A percentile compares a stretch with the other conserved stretches of the same genome.
These are phyloP conservation scores for Pristis pectinata DNA, from an alignment of 2,797 vertebrate genomes.

Conservation along the genomic window DNA sequence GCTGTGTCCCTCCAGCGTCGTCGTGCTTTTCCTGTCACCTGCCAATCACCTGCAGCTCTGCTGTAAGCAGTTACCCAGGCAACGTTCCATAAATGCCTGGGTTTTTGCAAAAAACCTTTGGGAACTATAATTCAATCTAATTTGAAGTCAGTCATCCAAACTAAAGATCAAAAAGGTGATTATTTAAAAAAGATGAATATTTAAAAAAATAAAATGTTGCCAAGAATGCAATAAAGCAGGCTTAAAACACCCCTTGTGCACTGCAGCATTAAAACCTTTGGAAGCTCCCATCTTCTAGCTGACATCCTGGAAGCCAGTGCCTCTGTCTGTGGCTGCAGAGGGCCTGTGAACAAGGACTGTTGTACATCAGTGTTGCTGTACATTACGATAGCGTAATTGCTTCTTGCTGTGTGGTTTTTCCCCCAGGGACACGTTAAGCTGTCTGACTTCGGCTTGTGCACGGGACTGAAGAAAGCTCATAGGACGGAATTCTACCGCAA, in stretches of 20 bases:
- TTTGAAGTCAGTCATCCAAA: too few relatives aligned
- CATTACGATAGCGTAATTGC: neutral
- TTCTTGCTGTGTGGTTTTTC: neutral
- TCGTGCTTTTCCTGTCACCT: too few relatives aligned
- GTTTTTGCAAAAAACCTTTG: too few relatives aligned
- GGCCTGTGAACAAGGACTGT: neutral
- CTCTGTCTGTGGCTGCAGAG: neutral
- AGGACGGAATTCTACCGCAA: slow-evolving; percentile 96
- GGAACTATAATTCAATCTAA: too few relatives aligned
- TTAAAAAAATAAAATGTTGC: too few relatives aligned
- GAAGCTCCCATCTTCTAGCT: neutral
- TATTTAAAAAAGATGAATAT: too few relatives aligned
- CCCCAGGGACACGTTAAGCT: slow-evolving; percentile 89
- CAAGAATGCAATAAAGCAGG: neutral
- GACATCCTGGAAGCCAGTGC: neutral
- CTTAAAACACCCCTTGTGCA: too few relatives aligned
- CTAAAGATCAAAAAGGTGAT: too few relatives aligned
- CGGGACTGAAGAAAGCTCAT: slow-evolving; percentile 92
- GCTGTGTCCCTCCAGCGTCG: too few relatives aligned
- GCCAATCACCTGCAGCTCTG: too few relatives aligned
- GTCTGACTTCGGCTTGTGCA: slow-evolving; percentile 96
- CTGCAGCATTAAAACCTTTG: neutral
- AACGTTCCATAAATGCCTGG: too few relatives aligned
- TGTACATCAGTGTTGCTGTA: neutral
- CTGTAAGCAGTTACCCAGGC: too few relatives aligned